Conservation (phyloP, 2,888 invertebrate species). For the Dicyrtomina minuta region DNA sequence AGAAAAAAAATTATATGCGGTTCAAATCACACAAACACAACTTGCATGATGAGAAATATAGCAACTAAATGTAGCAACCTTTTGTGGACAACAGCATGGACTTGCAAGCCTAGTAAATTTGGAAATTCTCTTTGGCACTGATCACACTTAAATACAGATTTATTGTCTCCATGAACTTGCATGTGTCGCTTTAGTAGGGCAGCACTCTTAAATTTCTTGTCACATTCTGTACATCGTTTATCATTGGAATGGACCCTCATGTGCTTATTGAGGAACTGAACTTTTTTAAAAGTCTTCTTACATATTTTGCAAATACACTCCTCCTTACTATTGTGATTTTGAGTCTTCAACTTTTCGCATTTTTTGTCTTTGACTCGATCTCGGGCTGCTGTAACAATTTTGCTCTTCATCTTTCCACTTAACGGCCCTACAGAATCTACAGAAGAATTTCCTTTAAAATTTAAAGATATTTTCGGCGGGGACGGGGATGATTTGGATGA, state of each 20-base stretch:
- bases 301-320: conserved; percentile 12
- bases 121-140: conserved; percentile 25
- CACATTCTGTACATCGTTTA: conserved; percentile 10
- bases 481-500: neutral
- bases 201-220: conserved; percentile 19
- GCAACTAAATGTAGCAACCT: too few relatives aligned
- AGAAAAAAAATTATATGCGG: too few relatives aligned
- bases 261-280: conserved; percentile 5
- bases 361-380: neutral
- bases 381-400: neutral
- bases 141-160: conserved; percentile 21
- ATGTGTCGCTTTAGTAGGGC: conserved; percentile 13
- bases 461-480: neutral
- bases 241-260: conserved; percentile 17
- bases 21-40: too few relatives aligned
- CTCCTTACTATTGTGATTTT: too few relatives aligned
- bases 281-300: neutral
- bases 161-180: conserved; percentile 11
- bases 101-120: conserved; percentile 17
- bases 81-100: conserved; percentile 20
- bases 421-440: neutral
- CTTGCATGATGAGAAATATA: too few relatives aligned
- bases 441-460: neutral
- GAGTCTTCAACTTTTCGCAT: neutral
- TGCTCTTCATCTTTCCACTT: neutral